Evolutionary conservation across 2,797 vertebrate species (phyloP).

Genomic region (Lepus oiostolus): DNA sequence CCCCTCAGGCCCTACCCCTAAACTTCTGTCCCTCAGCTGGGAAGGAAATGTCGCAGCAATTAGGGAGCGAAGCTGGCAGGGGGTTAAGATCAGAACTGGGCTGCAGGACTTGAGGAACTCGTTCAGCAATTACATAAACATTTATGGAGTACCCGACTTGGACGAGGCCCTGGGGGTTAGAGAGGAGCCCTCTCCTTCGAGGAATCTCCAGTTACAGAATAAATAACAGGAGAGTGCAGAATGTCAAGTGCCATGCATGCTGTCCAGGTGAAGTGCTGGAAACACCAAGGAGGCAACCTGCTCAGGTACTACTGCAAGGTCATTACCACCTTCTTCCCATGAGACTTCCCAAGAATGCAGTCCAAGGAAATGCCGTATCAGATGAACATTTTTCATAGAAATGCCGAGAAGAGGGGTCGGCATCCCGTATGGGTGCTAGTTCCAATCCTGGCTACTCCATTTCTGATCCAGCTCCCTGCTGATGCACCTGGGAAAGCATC

Average conservation of each 20-base stretch:
- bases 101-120: slow-evolving; percentile 54
- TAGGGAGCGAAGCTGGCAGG: slow-evolving; percentile 47
- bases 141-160: not conserved
- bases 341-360: not conserved
- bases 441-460: no score
- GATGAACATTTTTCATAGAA: slow-evolving; percentile 27
- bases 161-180: slow-evolving; percentile 24
- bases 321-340: not conserved
- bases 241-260: not conserved
- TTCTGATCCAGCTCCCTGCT: no score
- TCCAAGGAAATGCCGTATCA: not conserved
- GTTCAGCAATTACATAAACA: slow-evolving; percentile 48
- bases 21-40: slow-evolving; percentile 26
- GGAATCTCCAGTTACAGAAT: slow-evolving; percentile 55
- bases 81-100: not conserved
- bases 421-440: no score
- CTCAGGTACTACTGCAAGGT: not conserved
- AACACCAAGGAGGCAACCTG: not conserved
- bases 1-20: slow-evolving; percentile 40
- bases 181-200: not conserved
- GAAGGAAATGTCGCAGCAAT: slow-evolving; percentile 74
- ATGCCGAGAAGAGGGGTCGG: not conserved
- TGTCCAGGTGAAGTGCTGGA: not conserved
- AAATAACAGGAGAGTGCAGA: slow-evolving; percentile 21
- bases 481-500: no score